Percentiles rank a stretch among this genome's conserved stretches.
phyloP scores from a whole-genome alignment of 92 coral and sea anemone species.

The Zoanthus gigantus region DNA sequence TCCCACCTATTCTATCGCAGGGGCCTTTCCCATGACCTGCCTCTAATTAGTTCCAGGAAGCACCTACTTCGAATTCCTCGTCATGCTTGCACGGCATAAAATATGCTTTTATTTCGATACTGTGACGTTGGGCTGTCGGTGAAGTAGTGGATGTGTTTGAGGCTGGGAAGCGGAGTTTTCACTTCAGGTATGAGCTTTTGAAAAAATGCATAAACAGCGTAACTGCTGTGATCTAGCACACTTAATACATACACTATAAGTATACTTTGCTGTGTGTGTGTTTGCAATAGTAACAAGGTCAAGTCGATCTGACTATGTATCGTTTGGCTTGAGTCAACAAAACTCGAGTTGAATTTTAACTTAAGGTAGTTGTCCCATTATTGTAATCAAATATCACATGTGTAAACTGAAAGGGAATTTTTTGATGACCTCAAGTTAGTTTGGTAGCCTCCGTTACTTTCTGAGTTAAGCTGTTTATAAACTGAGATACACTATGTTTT shows the following conservation, averaged over 20 bases:
- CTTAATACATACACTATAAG: no score
- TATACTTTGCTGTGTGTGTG: no score
- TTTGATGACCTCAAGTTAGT: not conserved
- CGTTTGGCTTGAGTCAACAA: slow-evolving; percentile 30
- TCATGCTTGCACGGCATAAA: not conserved
- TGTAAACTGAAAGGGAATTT: slow-evolving; percentile 27
- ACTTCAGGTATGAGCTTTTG: no score
- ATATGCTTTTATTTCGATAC: no score
- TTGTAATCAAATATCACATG: slow-evolving; percentile 36
- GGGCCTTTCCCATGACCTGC: not conserved
- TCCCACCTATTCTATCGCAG: not conserved
- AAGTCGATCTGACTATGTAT: slow-evolving; percentile 24
- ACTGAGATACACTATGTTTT: no score
- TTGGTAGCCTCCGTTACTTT: no score
- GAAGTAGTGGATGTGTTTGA: no score
- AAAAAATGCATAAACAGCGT: no score
- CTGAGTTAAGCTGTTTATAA: no score
- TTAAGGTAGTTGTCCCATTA: slow-evolving; percentile 16
- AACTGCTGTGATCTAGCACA: no score
- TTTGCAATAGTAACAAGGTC: slow-evolving; percentile 25
- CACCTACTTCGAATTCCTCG: not conserved
- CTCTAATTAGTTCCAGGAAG: not conserved
- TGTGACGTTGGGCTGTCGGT: no score
- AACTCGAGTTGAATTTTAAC: slow-evolving; percentile 34
- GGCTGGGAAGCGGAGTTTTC: no score